Conservation (phyloP, 2,113 vertebrate genomes). For the Oenanthe melanoleuca region DNA sequence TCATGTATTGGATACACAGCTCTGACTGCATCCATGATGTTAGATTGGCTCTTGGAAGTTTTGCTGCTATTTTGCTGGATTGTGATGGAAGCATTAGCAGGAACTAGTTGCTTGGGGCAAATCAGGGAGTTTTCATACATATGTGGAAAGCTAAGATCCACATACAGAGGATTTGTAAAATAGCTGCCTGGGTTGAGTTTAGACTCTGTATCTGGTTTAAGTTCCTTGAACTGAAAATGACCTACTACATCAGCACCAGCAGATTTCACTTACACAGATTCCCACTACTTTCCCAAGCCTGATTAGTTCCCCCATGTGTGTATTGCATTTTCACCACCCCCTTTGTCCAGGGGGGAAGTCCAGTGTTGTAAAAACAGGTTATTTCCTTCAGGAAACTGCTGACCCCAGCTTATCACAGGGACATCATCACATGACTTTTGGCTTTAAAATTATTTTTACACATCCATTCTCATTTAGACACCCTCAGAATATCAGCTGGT, state of each 20-base stretch:
- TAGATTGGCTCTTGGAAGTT: background rate
- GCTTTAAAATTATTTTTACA: background rate
- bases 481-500: background rate
- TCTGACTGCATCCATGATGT: background rate
- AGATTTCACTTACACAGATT: background rate
- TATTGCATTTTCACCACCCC: background rate
- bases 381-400: background rate
- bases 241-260: background rate
- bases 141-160: background rate
- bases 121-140: background rate
- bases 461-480: background rate
- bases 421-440: background rate
- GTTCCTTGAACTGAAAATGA: background rate
- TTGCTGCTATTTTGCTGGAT: background rate
- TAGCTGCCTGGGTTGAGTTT: background rate
- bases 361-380: background rate
- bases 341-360: background rate
- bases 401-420: background rate
- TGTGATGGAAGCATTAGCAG: background rate
- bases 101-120: background rate
- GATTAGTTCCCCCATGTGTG: fast-evolving
- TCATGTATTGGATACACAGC: background rate
- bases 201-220: background rate
- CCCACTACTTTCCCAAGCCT: background rate
- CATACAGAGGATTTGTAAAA: background rate